Conservation (phyloP, 1,140 invertebrate species). For the Sinonovacula constricta region DNA sequence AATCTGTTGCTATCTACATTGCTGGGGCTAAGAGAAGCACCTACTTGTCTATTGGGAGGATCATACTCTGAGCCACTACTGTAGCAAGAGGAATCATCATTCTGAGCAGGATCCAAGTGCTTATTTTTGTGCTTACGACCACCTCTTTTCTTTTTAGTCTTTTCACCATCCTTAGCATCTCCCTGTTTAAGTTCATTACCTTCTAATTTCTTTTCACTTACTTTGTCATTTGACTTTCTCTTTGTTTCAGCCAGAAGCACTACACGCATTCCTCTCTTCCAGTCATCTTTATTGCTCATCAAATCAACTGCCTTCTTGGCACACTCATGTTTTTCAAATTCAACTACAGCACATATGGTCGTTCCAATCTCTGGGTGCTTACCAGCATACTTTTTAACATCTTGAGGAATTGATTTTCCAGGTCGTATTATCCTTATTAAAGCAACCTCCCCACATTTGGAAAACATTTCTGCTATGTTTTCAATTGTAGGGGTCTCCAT, state of each 20-base stretch:
- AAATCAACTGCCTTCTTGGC: conserved; percentile 87
- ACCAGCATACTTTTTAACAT: conserved; percentile 92
- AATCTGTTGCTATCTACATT: conserved; percentile 56
- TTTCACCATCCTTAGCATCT: conserved; percentile 63
- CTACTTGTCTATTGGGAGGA: conserved; percentile 35
- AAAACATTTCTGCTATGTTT: conserved; percentile 92
- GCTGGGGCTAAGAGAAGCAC: conserved; percentile 36
- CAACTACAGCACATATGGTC: conserved; percentile 91
- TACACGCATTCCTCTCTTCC: conserved; percentile 81
- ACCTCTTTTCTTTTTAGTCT: conserved; percentile 67
- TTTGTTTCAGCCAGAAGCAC: conserved; percentile 71
- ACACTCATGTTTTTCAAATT: conserved; percentile 92
- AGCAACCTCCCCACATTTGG: conserved; percentile 91
- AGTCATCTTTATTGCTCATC: conserved; percentile 76
- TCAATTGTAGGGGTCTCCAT: conserved; percentile 91
- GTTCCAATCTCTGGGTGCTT: conserved; percentile 91
- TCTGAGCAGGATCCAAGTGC: conserved; percentile 65
- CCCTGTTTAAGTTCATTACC: conserved; percentile 58
- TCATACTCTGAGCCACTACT: conserved; percentile 76
- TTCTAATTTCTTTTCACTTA: conserved; percentile 56
- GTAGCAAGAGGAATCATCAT: conserved; percentile 70
- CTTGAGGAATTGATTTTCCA: conserved; percentile 91
- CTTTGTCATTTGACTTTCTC: conserved; percentile 71
- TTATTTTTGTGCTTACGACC: conserved; percentile 67
- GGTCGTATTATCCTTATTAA: conserved; percentile 91